A percentile compares a stretch with the other conserved stretches of the same genome.
These are phyloP conservation scores for Percopsis transmontana DNA, from an alignment of 2,113 vertebrate species.

Conservation along the genomic window DNA sequence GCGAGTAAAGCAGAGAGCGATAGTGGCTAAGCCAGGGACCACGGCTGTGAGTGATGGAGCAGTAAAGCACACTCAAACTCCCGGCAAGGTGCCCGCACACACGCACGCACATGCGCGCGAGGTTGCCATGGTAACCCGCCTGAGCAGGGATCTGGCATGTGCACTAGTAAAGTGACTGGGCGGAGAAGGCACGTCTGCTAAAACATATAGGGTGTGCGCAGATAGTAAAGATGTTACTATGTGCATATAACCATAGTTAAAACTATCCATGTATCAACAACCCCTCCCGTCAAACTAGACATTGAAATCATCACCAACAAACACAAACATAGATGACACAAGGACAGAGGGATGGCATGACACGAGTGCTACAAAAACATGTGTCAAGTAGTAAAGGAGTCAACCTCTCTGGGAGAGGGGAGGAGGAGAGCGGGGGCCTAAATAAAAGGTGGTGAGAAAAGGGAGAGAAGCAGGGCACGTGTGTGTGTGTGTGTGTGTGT, in stretches of 20 bases:
- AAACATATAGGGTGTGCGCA: not conserved
- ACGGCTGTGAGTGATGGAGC: conserved; percentile 63
- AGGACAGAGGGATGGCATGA: not conserved
- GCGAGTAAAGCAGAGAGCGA: conserved; percentile 49
- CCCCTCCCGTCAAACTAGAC: not conserved
- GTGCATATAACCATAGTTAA: no score
- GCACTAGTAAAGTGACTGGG: conserved; percentile 57
- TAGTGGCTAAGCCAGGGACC: conserved; percentile 48
- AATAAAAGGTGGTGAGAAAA: conserved; percentile 17
- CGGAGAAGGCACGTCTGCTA: not conserved
- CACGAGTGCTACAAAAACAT: no score
- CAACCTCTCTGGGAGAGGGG: conserved; percentile 10
- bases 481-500: not conserved
- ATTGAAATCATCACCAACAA: not conserved
- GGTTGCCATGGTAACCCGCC: conserved; percentile 61
- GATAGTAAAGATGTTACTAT: not conserved
- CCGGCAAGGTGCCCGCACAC: conserved; percentile 55
- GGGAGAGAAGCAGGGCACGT: conserved; percentile 9
- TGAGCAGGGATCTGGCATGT: conserved; percentile 52
- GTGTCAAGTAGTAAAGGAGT: not conserved
- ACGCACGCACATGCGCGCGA: conserved; percentile 7
- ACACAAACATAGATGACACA: not conserved
- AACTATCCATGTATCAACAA: no score
- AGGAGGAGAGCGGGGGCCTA: not conserved
- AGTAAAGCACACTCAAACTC: conserved; percentile 61